A percentile compares a stretch with the other conserved stretches of the same genome.
These are phyloP conservation scores for Panulirus ornatus DNA, from an alignment of 1,140 invertebrate genomes.

Conservation along the genomic window DNA sequence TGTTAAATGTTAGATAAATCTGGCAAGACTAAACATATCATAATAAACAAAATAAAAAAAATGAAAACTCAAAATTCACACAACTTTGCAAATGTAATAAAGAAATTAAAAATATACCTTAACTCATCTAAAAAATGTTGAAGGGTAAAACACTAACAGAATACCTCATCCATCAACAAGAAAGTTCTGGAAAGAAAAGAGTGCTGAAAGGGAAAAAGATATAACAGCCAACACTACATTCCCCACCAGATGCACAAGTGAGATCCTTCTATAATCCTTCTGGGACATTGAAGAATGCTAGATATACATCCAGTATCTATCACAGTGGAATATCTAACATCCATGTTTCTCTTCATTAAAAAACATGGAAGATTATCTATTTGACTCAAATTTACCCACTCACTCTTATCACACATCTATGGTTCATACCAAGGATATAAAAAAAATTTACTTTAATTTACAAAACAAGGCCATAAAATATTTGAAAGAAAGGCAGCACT, in stretches of 20 bases:
- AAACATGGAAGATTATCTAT: background rate
- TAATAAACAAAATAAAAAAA: no score
- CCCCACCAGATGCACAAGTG: background rate
- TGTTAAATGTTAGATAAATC: no score
- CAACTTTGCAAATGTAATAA: no score
- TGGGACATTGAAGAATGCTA: background rate
- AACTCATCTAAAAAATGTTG: background rate
- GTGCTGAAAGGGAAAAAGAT: background rate
- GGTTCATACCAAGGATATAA: background rate
- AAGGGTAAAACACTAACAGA: background rate
- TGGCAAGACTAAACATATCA: no score
- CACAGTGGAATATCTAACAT: background rate
- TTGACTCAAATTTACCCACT: background rate
- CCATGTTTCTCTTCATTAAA: background rate
- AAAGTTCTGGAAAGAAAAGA: background rate
- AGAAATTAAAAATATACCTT: no score
- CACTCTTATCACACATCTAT: background rate
- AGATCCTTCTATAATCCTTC: background rate
- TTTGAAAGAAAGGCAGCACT: background rate
- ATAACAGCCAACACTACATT: background rate
- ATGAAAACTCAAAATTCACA: no score
- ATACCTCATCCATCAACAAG: background rate
- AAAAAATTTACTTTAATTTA: background rate
- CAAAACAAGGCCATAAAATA: background rate
- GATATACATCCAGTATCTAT: no score